Conservation (phyloP, 2,888 invertebrate genomes). For the Polydrusus pterygomalis region DNA sequence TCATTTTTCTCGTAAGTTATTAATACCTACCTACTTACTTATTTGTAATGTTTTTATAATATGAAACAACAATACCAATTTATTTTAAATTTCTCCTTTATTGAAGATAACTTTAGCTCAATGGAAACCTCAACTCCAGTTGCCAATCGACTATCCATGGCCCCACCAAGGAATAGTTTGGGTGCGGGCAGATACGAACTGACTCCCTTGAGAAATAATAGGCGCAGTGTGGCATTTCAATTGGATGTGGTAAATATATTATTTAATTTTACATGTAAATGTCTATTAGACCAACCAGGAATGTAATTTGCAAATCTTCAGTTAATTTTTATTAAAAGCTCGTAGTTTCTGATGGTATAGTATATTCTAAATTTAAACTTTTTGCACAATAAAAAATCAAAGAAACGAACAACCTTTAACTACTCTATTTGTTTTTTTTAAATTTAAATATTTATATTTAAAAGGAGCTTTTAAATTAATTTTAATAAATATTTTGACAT, state of each 20-base stretch:
- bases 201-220: slow-evolving; percentile 18
- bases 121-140: slow-evolving; percentile 53
- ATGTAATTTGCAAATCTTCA: too few species aligned
- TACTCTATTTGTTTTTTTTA: too few species aligned
- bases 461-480: too few species aligned
- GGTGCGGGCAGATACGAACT: not conserved
- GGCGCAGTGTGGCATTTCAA: slow-evolving; percentile 38
- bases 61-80: too few species aligned
- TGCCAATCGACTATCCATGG: not conserved
- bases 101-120: not conserved
- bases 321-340: not conserved
- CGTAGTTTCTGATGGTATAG: not conserved
- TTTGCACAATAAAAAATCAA: not conserved
- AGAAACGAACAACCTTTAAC: too few species aligned
- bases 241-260: not conserved
- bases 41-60: too few species aligned
- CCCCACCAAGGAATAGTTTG: not conserved
- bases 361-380: not conserved
- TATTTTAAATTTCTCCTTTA: not conserved
- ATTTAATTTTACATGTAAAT: too few species aligned
- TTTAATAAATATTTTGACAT: too few species aligned
- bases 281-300: too few species aligned
- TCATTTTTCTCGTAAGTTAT: too few species aligned
- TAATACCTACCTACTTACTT: too few species aligned
- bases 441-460: too few species aligned